phyloP scores from a whole-genome alignment of 2,797 vertebrate genomes.

The Dallia pectoralis region DNA sequence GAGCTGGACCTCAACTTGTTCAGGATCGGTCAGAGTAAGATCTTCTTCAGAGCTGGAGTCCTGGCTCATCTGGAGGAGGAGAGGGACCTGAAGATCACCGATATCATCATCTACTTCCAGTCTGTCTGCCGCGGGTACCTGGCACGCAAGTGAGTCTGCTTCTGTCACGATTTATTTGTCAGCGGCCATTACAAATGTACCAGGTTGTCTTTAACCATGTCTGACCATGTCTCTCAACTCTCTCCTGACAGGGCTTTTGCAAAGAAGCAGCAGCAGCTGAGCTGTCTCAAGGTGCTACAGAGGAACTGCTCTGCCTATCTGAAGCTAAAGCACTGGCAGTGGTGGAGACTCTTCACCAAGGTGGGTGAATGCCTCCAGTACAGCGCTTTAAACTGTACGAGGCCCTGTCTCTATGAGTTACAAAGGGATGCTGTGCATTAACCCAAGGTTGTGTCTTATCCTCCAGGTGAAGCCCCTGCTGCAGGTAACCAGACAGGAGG shows the following conservation, averaged over 20 bases:
- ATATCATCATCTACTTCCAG: conserved; percentile 98
- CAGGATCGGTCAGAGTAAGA: conserved; percentile 97
- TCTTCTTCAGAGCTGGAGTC: conserved; percentile 96
- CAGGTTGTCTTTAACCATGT: not conserved
- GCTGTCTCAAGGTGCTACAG: conserved; percentile 85
- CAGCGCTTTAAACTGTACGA: not conserved
- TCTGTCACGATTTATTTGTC: not conserved
- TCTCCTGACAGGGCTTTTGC: conserved; percentile 75
- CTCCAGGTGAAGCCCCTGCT: conserved; percentile 95
- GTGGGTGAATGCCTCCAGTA: conserved; percentile 47
- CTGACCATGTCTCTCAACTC: conserved; percentile 3
- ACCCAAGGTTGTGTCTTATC: conserved; percentile 1
- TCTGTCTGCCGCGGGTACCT: conserved; percentile 93
- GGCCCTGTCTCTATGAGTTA: not conserved
- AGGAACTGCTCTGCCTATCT: conserved; percentile 85
- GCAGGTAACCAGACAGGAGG: conserved; percentile 96
- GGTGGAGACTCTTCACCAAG: conserved; percentile 90
- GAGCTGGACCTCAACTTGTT: conserved; percentile 94
- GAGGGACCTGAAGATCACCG: conserved; percentile 94
- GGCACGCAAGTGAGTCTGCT: conserved; percentile 88
- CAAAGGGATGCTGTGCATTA: not conserved
- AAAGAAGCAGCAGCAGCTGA: conserved; percentile 87
- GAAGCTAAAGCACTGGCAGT: conserved; percentile 89
- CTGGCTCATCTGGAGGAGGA: conserved; percentile 96
- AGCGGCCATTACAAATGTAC: no score